Conservation (phyloP, 2,113 vertebrate genomes). For the Brachyhypopomus gauderio region DNA sequence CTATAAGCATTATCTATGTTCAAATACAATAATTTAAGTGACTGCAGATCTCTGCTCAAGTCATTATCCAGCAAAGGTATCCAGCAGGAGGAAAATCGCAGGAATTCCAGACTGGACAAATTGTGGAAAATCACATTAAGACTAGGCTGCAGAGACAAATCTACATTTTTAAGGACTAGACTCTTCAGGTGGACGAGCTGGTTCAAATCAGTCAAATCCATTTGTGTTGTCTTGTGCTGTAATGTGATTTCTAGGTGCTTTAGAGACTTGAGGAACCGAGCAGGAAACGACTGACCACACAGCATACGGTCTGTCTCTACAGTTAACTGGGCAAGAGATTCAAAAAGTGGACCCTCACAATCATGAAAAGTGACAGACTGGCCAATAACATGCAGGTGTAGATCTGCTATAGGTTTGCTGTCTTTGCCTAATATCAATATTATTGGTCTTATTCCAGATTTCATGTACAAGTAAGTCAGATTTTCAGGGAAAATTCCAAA, state of each 20-base stretch:
- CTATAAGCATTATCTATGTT: neutral
- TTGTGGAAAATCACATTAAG: slow-evolving; percentile 32
- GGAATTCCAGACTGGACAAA: slow-evolving; percentile 18
- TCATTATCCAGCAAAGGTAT: slow-evolving; percentile 21
- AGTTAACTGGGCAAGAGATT: slow-evolving; percentile 23
- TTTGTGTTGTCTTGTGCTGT: neutral
- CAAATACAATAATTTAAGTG: slow-evolving; percentile 3
- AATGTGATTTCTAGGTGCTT: neutral
- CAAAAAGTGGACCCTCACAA: slow-evolving; percentile 31
- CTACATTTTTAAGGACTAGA: slow-evolving; percentile 10
- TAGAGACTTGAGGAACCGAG: slow-evolving; percentile 8
- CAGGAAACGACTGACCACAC: slow-evolving; percentile 18
- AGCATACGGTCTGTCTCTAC: slow-evolving; percentile 17
- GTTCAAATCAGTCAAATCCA: slow-evolving; percentile 29
- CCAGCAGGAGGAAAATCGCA: slow-evolving; percentile 1
- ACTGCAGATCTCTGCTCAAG: slow-evolving; percentile 32
- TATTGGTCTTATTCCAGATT: slow-evolving; percentile 29
- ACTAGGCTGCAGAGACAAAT: slow-evolving; percentile 35
- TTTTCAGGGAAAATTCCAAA: slow-evolving; percentile 9
- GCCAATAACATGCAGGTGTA: slow-evolving; percentile 20
- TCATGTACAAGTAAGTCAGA: slow-evolving; percentile 26
- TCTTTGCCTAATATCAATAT: slow-evolving; percentile 12
- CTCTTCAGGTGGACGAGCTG: slow-evolving; percentile 28
- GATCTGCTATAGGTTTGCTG: neutral
- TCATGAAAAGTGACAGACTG: slow-evolving; percentile 35